phyloP scores from a whole-genome alignment of 30 jellyfish, hydroid and myxozoan species.

The Turritopsis rubra region DNA sequence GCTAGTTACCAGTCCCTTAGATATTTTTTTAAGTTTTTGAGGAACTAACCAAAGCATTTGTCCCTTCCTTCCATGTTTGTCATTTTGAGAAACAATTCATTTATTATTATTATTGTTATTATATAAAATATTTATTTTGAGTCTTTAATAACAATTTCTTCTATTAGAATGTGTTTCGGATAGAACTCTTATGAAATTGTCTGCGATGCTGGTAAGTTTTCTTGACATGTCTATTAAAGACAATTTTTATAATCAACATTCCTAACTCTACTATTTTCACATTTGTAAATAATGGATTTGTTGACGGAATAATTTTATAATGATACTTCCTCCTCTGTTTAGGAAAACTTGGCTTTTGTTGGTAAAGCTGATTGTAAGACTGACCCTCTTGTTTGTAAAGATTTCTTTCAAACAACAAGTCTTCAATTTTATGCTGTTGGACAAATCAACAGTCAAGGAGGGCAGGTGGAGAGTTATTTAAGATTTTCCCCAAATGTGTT shows the following conservation, averaged over 20 bases:
- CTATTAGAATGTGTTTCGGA: slow-evolving; percentile 56
- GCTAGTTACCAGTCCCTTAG: not conserved
- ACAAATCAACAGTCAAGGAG: slow-evolving; percentile 30
- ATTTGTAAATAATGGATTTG: not conserved
- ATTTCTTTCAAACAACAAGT: slow-evolving; percentile 55
- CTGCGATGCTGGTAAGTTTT: slow-evolving; percentile 79
- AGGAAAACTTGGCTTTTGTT: slow-evolving; percentile 80
- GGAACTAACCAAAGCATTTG: too few species aligned
- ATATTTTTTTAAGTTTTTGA: not conserved
- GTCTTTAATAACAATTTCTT: too few species aligned
- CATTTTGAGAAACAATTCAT: not conserved
- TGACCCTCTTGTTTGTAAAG: slow-evolving; percentile 44
- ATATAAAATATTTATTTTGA: too few species aligned
- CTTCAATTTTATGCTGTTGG: slow-evolving; percentile 54
- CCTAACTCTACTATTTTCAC: too few species aligned
- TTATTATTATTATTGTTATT: too few species aligned
- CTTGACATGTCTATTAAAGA: not conserved
- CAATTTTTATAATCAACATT: not conserved
- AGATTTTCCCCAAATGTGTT: too few species aligned
- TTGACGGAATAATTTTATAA: not conserved
- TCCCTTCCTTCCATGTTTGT: too few species aligned
- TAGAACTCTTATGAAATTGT: slow-evolving; percentile 35
- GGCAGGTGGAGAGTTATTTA: slow-evolving; percentile 49
- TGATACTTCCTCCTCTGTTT: not conserved
- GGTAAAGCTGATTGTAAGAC: slow-evolving; percentile 53